Evolutionary conservation across 2,888 invertebrate genomes (phyloP), one percentile per base, ranked within the genome.

Genomic region (Clostera curtula): DNA sequence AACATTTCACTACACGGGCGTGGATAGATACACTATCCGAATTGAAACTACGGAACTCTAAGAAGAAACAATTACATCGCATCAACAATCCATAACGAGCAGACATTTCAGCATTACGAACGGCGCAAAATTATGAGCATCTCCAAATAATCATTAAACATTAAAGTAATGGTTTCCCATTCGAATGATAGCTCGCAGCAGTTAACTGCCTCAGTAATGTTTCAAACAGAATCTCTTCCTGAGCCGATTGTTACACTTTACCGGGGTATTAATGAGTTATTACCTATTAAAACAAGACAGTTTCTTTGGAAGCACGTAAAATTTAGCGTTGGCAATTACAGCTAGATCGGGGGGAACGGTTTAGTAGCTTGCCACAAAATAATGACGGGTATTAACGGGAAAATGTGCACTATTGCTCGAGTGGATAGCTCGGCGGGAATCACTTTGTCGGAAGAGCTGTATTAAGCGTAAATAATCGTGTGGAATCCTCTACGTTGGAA

Each of bases 81-180:
- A 51, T 42, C 55, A 56, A 53, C 59, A 58, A 61, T 58, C 53
- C 65, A 47, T 70, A 73, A 73, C 62, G 66, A 68, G 46, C 64
- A 61, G 61, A 56, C 63, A 58, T 63, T 63, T 45, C 44, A 48
- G 44, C 40, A 48, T 71, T 67, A 70, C 66, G 57, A 75, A 74
- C 64, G 67, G 62, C 55, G 53, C 56, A 65, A 69, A 72, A 73
- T 79, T 76, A 79, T 69, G 70, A 67, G 66, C 52, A 64, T 67
- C 67, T 76, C 72, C 67, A 73, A 77, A 77, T 74, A 74, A 77
- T 70, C 74, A 76, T 79, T 76, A 77, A 74, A 75, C 72, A 74
- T 76, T 76, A 80, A 75, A 70, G 62, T 70, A 79, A 79, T 70
- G 74, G 74, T 70, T 72, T 68, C 73, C 72, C 71, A 72, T 79